Evolutionary conservation across 2,797 vertebrate genomes (phyloP), one percentile per base, ranked within the genome.

Genomic region (Cossypha caffra): DNA sequence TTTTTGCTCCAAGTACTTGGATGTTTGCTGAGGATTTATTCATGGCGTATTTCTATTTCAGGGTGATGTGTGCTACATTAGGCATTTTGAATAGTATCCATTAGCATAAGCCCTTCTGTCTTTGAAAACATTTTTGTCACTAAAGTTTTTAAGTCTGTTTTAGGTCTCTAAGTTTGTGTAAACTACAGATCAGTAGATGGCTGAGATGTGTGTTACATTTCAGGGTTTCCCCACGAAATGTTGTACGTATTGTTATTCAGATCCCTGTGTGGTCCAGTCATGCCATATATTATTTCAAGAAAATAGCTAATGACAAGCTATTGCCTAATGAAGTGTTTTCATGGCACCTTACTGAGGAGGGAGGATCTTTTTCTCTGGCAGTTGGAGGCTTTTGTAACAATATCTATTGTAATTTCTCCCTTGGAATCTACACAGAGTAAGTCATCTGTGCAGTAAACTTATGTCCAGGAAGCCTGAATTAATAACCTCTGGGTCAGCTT

Each of bases 211-310:
- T 82, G 77, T 74, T 82, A 23, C n/a, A 29, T 91, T 89, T 83
- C 96, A 89, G 63, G 38, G 26, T 86, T 95, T 95, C 48, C 92
- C 84, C 24, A 16, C 10, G 69, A 29, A 74, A 14, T 1, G 8
- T 50, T 43, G 16, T 29, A 61, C 17, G 24, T 47, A n/a, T 79
- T 88, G 72, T 90, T 86, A 76, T 80, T 88, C 72, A 64, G 71
- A 90, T 86, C 61, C 50, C 45, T 96, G 92, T 90, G 93, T 97
- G 95, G 95, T 95, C 95, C 74, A 54, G 72, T 71, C 82, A 50
- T 67, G 75, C 50, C 43, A 80, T 95, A 59, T 74, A 54, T 94
- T 76, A 88, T 87, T 85, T 61, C 31, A 80, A 3, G 3, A 13
- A 72, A 95, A 71, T 31, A 85, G 62, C 51, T 90, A 96, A 93